Conservation (phyloP, 64 coral and sea anemone species). For the Cladopsammia gracilis region DNA sequence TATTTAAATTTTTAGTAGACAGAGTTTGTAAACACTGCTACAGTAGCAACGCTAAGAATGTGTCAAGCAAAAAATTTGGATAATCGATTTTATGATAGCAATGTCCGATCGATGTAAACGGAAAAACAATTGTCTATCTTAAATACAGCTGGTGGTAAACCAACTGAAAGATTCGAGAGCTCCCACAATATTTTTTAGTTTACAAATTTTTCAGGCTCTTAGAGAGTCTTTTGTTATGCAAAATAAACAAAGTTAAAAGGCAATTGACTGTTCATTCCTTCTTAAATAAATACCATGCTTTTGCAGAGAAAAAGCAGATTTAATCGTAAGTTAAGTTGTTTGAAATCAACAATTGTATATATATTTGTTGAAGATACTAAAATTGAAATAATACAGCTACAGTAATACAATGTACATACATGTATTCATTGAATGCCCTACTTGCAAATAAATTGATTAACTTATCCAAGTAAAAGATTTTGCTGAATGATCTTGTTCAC, state of each 20-base stretch:
- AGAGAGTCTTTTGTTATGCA: constrained; percentile 23
- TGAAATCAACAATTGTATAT: too few relatives aligned
- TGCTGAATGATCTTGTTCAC: too few relatives aligned
- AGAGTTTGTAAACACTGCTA: neutral
- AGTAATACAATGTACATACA: too few relatives aligned
- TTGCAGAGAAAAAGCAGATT: neutral
- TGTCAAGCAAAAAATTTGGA: neutral
- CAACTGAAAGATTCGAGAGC: neutral
- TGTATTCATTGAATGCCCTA: too few relatives aligned
- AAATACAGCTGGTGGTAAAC: neutral
- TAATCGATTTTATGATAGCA: neutral
- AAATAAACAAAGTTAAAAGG: constrained; percentile 15
- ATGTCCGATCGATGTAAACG: neutral
- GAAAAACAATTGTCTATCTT: neutral
- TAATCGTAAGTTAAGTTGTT: too few relatives aligned
- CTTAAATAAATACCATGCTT: neutral
- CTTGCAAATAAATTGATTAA: too few relatives aligned
- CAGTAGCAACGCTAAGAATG: neutral
- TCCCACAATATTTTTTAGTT: neutral
- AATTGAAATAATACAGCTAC: too few relatives aligned
- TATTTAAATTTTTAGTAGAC: constrained; percentile 9
- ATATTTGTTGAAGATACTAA: too few relatives aligned
- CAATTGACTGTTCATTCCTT: neutral
- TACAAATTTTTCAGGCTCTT: constrained; percentile 3
- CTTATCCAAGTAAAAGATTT: too few relatives aligned